These are phyloP conservation scores for Drosophila lutescens DNA, from an alignment of 2,888 invertebrate genomes.

Conservation along the genomic window DNA sequence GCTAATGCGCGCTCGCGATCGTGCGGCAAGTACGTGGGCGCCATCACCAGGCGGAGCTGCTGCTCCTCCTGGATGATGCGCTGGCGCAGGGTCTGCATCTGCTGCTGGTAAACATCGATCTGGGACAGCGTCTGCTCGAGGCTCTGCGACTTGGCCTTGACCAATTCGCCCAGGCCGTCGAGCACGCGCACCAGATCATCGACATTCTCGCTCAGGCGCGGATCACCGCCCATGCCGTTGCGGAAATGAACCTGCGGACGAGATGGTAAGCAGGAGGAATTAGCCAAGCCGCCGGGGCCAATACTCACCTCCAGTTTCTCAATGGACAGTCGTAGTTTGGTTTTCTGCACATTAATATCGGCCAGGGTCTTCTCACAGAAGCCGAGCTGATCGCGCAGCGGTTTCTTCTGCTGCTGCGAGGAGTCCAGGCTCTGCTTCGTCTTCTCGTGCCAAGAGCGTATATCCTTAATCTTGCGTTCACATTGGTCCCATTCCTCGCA, in stretches of 20 bases:
- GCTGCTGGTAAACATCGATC: constrained; percentile 94
- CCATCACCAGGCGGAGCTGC: constrained; percentile 91
- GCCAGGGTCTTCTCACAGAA: constrained; percentile 93
- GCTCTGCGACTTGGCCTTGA: constrained; percentile 84
- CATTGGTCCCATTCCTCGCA: constrained; percentile 98
- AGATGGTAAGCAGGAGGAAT: constrained; percentile 15
- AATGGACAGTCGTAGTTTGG: constrained; percentile 93
- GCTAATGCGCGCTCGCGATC: constrained; percentile 92
- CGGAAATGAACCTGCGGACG: constrained; percentile 92
- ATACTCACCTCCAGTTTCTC: constrained; percentile 93
- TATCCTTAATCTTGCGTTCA: constrained; percentile 96
- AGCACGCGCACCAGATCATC: constrained; percentile 89
- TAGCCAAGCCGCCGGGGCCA: constrained; percentile 14
- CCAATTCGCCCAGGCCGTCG: constrained; percentile 85
- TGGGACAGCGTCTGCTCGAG: constrained; percentile 92
- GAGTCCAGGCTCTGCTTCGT: constrained; percentile 91
- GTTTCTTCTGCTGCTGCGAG: constrained; percentile 93
- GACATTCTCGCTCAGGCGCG: constrained; percentile 90
- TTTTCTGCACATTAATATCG: constrained; percentile 94
- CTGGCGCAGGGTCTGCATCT: constrained; percentile 92
- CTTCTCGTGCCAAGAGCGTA: constrained; percentile 95
- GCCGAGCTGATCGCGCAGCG: constrained; percentile 93
- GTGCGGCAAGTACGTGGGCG: constrained; percentile 92
- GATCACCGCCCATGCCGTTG: constrained; percentile 92
- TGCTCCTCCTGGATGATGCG: constrained; percentile 95